Conservation (phyloP, 1,140 invertebrate genomes). For the Scaptomyza graminum region DNA sequence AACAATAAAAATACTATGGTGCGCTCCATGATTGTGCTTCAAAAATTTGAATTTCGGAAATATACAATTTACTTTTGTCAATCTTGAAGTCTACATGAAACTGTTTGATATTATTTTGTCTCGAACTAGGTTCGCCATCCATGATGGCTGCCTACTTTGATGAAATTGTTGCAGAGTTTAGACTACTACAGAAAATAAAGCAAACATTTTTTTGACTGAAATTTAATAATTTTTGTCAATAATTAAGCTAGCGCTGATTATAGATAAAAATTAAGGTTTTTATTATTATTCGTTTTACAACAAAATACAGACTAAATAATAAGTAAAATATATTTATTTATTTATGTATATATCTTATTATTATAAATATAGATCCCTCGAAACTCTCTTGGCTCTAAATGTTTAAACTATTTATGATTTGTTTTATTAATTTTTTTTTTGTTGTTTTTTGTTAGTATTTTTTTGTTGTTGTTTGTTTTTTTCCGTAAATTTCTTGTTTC, state of each 20-base stretch:
- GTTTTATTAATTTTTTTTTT: constrained; percentile 38
- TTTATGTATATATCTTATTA: constrained; percentile 76
- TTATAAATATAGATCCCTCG: constrained; percentile 74
- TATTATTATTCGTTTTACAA: constrained; percentile 80
- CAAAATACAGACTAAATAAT: constrained; percentile 82
- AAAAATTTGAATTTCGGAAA: not conserved
- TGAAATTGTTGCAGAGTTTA: no score
- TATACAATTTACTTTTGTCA: not conserved
- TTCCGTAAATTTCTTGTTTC: constrained; percentile 29
- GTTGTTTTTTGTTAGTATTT: constrained; percentile 25
- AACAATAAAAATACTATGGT: not conserved
- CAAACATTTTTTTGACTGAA: not conserved
- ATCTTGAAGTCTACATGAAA: no score
- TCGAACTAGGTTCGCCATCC: no score
- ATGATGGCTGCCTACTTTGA: no score
- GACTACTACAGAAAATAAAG: no score
- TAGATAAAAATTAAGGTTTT: constrained; percentile 73
- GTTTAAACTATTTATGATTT: constrained; percentile 69
- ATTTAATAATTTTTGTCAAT: not conserved
- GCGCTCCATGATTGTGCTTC: not conserved
- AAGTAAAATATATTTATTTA: constrained; percentile 81
- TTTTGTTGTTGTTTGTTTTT: constrained; percentile 30
- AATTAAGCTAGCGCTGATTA: constrained; percentile 1
- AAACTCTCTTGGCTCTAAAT: constrained; percentile 63
- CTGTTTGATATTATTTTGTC: no score